Base-by-base conservation (phyloP, 2,888 invertebrate genomes). In the Leptinotarsa peninsularis region DNA sequence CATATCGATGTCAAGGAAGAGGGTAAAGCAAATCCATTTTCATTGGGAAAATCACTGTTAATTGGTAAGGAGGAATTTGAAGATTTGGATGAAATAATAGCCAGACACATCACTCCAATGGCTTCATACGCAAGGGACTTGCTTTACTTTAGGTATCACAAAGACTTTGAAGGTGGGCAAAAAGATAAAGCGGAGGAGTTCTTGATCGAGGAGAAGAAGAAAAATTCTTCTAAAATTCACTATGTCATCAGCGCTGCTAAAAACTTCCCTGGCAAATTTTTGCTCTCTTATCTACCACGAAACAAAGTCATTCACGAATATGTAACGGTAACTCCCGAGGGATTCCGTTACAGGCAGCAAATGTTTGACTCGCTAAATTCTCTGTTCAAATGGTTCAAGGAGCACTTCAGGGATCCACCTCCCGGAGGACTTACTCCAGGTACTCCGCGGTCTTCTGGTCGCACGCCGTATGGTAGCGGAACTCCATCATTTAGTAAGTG, bases 31-130 rank as follows among this genome's bases (percentile, higher is more conserved):
- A 98, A 99, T 87, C 95, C 96, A 0, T 99, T 98, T 87, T 97
- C 98, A 73, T 90, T 99, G 81, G 99, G 99, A 71, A 93, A 93
- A 84, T 92, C 93, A 5, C 90, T 99, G 15, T 94, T 94, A 93
- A 99, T 99, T 82, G 94, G 93, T 52, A 93, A 92, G 77, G 96
- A 98, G 84, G 98, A 98, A 85, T 99, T 97, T 88, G 99, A 99
- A 89, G 99, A 99, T 89, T 90, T 99, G 50, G 99, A 99, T 88
- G 99, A 99, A 93, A 99, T 99, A 76, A 96, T 99, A 73, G 98
- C 99, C 0, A 93, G 99, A 15, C 93, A 97, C 89, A 94, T 99
- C 5, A 97, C 96, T 76, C 99, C 99, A 0, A 98, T 99, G 98
- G 98, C 98, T 0, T 92, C 95, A 0, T 94, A 94, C 85, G 97